Conservation (phyloP, 2,797 vertebrate genomes). For the Pseudotriccus pelzelni region DNA sequence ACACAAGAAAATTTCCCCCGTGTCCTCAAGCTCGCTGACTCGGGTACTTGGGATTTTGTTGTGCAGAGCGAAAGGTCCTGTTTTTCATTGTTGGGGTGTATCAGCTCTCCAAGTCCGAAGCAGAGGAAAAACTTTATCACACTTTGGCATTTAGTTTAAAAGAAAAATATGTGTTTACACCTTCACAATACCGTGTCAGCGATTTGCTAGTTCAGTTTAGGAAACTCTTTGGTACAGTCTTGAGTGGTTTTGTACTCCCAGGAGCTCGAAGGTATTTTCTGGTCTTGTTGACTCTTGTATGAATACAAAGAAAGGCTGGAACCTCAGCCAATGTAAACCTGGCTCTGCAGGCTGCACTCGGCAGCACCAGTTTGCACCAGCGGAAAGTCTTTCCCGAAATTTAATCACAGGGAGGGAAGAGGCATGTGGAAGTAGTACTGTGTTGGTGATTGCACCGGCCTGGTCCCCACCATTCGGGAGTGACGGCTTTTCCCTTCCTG, state of each 20-base stretch:
- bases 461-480: neutral
- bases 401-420: neutral
- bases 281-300: constrained; percentile 36
- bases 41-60: neutral
- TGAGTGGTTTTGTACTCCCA: constrained; percentile 8
- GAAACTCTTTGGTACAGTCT: neutral
- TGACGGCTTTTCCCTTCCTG: constrained; percentile 11
- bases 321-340: constrained; percentile 47
- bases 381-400: neutral
- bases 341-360: constrained; percentile 7
- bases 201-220: neutral
- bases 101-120: neutral
- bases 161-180: neutral
- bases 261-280: constrained; percentile 38
- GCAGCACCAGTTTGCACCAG: neutral
- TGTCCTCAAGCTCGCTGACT: neutral
- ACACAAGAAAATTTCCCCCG: neutral
- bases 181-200: neutral
- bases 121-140: neutral
- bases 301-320: constrained; percentile 44
- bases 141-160: neutral
- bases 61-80: neutral
- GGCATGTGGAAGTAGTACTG: neutral
- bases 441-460: neutral
- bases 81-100: neutral